A percentile compares a stretch with the other conserved stretches of the same genome.
These are phyloP conservation scores for Megamerina dolium DNA, from an alignment of 2,888 invertebrate genomes.

Conservation along the genomic window DNA sequence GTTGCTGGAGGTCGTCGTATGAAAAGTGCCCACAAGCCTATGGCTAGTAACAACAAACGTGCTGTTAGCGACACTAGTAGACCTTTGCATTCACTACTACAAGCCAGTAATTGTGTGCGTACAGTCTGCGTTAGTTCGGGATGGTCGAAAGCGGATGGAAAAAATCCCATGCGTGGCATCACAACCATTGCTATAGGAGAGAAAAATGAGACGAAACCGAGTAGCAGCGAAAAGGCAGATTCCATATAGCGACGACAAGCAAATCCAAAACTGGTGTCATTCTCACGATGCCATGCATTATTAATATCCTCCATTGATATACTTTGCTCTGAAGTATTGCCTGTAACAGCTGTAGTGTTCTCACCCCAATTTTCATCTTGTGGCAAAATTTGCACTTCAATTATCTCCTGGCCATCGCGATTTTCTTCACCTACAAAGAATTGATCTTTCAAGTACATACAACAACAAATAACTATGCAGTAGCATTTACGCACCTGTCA, in stretches of 20 bases:
- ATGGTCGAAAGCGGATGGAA: slow-evolving; percentile 63
- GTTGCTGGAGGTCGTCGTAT: slow-evolving; percentile 77
- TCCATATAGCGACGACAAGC: slow-evolving; percentile 80
- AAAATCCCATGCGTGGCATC: slow-evolving; percentile 83
- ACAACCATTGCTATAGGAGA: slow-evolving; percentile 95
- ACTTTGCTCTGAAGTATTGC: slow-evolving; percentile 93
- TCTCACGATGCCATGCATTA: slow-evolving; percentile 75
- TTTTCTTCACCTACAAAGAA: slow-evolving; percentile 57
- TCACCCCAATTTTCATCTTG: slow-evolving; percentile 99
- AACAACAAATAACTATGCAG: too few relatives aligned
- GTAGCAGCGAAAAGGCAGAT: slow-evolving; percentile 68
- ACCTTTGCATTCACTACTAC: slow-evolving; percentile 91
- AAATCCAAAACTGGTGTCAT: slow-evolving; percentile 64
- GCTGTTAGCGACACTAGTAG: slow-evolving; percentile 85
- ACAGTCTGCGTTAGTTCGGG: slow-evolving; percentile 63
- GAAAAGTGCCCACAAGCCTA: slow-evolving; percentile 91
- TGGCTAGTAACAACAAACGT: slow-evolving; percentile 79
- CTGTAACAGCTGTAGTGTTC: slow-evolving; percentile 94
- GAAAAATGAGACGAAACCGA: slow-evolving; percentile 78
- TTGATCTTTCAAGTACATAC: neutral
- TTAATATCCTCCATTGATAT: slow-evolving; percentile 88
- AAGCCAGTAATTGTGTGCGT: slow-evolving; percentile 67
- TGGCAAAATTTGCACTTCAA: slow-evolving; percentile 92
- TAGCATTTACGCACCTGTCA: slow-evolving; percentile 54
- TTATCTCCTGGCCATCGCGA: slow-evolving; percentile 80